Conservation (phyloP, 1,140 invertebrate genomes). For the Choristoneura fumiferana region DNA sequence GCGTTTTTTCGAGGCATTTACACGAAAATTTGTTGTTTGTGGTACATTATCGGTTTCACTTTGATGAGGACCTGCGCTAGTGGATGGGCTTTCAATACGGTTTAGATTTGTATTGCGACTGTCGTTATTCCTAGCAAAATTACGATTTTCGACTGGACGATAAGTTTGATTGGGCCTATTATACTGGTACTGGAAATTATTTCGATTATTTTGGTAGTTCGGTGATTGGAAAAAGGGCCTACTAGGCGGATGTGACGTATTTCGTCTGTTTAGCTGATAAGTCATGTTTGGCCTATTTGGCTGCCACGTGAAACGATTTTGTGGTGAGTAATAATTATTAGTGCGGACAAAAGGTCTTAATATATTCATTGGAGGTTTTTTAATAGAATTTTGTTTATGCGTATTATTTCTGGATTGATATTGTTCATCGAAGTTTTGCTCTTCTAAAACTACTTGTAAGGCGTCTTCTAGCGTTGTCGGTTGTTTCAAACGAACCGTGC, state of each 20-base stretch:
- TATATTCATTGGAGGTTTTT: not conserved
- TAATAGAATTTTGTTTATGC: not conserved
- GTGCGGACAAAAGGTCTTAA: not conserved
- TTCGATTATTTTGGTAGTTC: not conserved
- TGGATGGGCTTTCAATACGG: not conserved
- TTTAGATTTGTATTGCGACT: not conserved
- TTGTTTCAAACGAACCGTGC: not conserved
- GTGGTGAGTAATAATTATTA: not conserved
- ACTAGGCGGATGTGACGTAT: too few species aligned
- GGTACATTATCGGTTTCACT: too few species aligned
- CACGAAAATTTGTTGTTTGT: not conserved
- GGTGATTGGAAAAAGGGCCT: too few species aligned
- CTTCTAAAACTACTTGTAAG: conserved; percentile 2
- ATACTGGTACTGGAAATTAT: not conserved
- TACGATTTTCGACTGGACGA: not conserved
- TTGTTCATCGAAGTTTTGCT: conserved; percentile 13
- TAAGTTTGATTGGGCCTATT: not conserved
- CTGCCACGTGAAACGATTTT: not conserved
- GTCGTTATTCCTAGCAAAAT: not conserved
- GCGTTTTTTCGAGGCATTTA: not conserved
- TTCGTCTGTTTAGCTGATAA: not conserved
- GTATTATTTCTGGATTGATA: conserved; percentile 7
- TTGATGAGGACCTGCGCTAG: not conserved
- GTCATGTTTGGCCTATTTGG: not conserved
- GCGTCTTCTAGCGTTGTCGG: not conserved